A percentile compares a stretch with the other conserved stretches of the same genome.
Conservation (phyloP, 2,113 vertebrate species). For the Orycteropus afer region DNA sequence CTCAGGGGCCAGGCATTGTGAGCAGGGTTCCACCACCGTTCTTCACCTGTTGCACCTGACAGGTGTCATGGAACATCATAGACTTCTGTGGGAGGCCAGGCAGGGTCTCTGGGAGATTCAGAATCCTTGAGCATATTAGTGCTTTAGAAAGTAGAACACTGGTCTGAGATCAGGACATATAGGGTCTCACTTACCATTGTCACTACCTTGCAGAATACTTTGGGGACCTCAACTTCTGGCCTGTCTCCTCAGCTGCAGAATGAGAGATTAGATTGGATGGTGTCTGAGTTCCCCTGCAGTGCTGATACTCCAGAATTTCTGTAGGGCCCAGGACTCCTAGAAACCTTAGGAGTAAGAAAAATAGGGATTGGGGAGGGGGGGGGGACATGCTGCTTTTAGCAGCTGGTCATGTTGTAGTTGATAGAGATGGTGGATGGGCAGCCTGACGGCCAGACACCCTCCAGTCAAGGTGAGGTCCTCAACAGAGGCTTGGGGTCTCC, state of each 20-base stretch:
- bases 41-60: not conserved
- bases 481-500: not conserved
- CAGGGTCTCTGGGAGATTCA: not conserved
- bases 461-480: not conserved
- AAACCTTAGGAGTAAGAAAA: too few species aligned
- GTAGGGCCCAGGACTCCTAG: not conserved
- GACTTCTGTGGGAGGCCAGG: not conserved
- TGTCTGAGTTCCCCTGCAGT: not conserved
- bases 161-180: fast-evolving
- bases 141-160: not conserved
- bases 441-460: not conserved
- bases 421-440: not conserved
- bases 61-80: not conserved
- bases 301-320: not conserved
- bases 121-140: not conserved
- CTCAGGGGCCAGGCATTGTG: not conserved
- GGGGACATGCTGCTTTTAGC: not conserved
- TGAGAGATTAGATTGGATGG: not conserved
- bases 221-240: not conserved
- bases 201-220: not conserved
- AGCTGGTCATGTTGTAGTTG: not conserved
- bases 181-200: not conserved
- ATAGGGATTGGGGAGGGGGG: too few species aligned
- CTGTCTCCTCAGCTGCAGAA: not conserved
- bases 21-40: not conserved